These are phyloP conservation scores for Ctenopoma kingsleyae DNA, from an alignment of 2,797 vertebrate genomes.

Conservation along the genomic window DNA sequence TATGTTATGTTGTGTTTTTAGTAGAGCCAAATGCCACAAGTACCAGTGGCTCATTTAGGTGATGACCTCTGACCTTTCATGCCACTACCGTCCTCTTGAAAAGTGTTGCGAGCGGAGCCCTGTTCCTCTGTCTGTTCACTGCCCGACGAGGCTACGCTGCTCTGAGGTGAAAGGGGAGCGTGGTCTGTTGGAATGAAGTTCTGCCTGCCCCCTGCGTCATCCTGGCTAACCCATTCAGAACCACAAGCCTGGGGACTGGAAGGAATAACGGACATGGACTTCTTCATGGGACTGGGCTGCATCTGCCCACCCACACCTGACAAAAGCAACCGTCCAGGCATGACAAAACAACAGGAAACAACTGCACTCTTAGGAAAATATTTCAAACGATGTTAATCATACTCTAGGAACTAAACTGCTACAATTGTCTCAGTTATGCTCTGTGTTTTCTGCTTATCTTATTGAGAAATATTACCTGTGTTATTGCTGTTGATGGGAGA, in stretches of 20 bases:
- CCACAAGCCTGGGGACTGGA: slow-evolving; percentile 87
- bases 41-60: background rate
- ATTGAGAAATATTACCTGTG: slow-evolving; percentile 78
- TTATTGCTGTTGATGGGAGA: slow-evolving; percentile 90
- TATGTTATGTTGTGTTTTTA: slow-evolving; percentile 33
- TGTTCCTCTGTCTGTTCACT: slow-evolving; percentile 96
- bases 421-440: background rate
- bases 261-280: slow-evolving; percentile 90
- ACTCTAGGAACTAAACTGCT: no score
- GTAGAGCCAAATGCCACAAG: slow-evolving; percentile 12
- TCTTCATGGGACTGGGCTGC: slow-evolving; percentile 92
- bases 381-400: background rate
- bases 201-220: slow-evolving; percentile 85
- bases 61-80: slow-evolving; percentile 91
- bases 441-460: no score
- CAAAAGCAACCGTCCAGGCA: slow-evolving; percentile 29
- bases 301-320: slow-evolving; percentile 90
- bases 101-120: slow-evolving; percentile 90
- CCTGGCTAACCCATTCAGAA: slow-evolving; percentile 90
- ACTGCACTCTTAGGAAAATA: background rate
- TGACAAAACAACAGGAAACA: slow-evolving; percentile 6
- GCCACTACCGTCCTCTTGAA: slow-evolving; percentile 96
- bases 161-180: slow-evolving; percentile 94
- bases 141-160: slow-evolving; percentile 96
- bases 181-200: slow-evolving; percentile 88